Evolutionary conservation across 2,888 invertebrate genomes (phyloP).

Genomic region (Caenorhabditis panamensis): DNA sequence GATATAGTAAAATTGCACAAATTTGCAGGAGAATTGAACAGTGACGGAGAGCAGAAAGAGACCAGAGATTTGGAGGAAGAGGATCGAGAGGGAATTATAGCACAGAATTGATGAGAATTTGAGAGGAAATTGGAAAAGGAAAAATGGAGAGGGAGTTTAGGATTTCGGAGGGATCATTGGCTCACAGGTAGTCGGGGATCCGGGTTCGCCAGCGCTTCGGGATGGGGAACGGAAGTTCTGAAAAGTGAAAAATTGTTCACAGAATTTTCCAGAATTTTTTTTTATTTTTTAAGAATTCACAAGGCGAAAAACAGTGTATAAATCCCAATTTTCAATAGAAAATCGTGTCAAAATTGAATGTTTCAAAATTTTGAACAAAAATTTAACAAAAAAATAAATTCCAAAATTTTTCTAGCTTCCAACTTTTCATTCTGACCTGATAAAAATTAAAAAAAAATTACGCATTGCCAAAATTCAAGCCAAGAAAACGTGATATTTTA

Average conservation of each 20-base stretch:
- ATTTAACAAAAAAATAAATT: too few relatives aligned
- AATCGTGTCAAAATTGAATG: too few relatives aligned
- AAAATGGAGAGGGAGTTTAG: neutral
- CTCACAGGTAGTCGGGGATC: conserved; percentile 45
- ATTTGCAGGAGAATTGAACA: neutral
- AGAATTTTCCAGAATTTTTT: too few relatives aligned
- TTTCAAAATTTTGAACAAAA: too few relatives aligned
- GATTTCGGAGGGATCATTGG: conserved; percentile 41
- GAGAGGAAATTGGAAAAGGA: conserved; percentile 5
- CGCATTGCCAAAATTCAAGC: too few relatives aligned
- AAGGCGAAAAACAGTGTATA: too few relatives aligned
- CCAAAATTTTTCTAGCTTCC: too few relatives aligned
- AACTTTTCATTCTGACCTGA: too few relatives aligned
- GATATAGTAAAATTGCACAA: neutral
- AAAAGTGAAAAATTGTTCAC: neutral
- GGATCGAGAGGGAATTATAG: conserved; percentile 42
- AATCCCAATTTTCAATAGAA: too few relatives aligned
- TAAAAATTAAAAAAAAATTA: too few relatives aligned
- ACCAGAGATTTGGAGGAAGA: conserved; percentile 17
- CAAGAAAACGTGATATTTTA: too few relatives aligned
- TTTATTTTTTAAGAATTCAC: too few relatives aligned
- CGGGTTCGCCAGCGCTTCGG: conserved; percentile 39
- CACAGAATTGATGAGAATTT: conserved; percentile 23
- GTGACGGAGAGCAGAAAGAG: conserved; percentile 2
- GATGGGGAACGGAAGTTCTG: conserved; percentile 46